These are phyloP conservation scores for Amaurobius ferox DNA, from an alignment of 2,888 invertebrate species.

Conservation along the genomic window DNA sequence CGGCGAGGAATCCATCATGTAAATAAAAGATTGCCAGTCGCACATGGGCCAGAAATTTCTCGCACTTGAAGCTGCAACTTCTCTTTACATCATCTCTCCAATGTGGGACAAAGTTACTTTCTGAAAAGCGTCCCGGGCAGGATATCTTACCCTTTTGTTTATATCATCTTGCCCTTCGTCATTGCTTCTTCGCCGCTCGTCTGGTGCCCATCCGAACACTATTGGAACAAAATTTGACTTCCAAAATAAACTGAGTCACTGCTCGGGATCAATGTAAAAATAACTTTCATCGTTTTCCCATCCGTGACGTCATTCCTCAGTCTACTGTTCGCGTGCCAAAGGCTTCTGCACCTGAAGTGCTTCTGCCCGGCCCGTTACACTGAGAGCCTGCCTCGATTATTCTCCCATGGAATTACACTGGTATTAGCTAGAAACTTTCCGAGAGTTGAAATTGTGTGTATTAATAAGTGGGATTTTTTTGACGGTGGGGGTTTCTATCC, in stretches of 20 bases:
- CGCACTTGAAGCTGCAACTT: not conserved
- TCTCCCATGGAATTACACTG: not conserved
- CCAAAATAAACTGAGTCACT: conserved; percentile 62
- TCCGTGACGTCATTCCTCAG: conserved; percentile 52
- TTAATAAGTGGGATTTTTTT: not conserved
- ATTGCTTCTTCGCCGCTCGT: not conserved
- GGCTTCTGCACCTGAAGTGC: not conserved
- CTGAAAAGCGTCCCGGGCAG: not conserved
- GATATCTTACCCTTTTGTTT: not conserved
- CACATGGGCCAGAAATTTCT: no score
- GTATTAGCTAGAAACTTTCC: not conserved
- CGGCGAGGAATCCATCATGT: no score
- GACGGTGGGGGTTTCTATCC: not conserved
- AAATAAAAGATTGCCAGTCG: no score
- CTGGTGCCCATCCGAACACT: conserved; percentile 21
- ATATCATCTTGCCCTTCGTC: not conserved
- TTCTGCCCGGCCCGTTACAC: not conserved
- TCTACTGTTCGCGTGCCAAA: conserved; percentile 62
- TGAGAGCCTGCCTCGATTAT: not conserved
- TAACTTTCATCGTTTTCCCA: conserved; percentile 41
- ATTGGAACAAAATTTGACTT: conserved; percentile 36
- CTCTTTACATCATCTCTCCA: not conserved
- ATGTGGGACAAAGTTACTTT: not conserved
- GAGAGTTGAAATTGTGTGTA: not conserved
- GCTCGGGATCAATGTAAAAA: conserved; percentile 51